A percentile compares a stretch with the other conserved stretches of the same genome.
Evolutionary conservation across 2,797 vertebrate genomes (phyloP).

Genomic region (Chrosomus eos): DNA sequence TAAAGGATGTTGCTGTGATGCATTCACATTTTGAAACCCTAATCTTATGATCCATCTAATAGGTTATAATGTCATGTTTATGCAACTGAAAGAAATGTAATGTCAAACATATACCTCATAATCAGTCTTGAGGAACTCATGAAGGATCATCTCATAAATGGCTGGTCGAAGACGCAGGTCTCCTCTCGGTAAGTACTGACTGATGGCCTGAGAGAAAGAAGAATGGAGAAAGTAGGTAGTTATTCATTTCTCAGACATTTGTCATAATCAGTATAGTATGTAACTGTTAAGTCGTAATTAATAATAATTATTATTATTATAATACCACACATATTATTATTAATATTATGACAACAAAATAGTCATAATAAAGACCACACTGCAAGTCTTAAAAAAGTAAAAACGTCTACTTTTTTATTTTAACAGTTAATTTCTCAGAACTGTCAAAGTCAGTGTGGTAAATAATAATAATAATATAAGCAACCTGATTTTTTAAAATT

Average conservation of each 20-base stretch:
- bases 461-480: not conserved
- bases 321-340: not conserved
- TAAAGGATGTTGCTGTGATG: not conserved
- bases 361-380: not conserved
- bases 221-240: not conserved
- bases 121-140: slow-evolving; percentile 96
- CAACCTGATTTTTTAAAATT: not conserved
- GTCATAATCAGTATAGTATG: not conserved
- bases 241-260: not conserved
- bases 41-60: not conserved
- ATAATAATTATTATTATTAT: no score
- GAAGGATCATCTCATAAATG: slow-evolving; percentile 98
- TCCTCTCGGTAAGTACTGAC: slow-evolving; percentile 93
- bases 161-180: slow-evolving; percentile 93
- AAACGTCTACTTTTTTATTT: not conserved
- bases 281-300: not conserved
- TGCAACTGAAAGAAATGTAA: not conserved
- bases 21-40: not conserved
- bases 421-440: not conserved
- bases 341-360: not conserved
- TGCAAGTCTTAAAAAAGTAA: not conserved
- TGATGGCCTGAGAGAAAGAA: slow-evolving; percentile 86
- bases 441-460: not conserved
- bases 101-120: slow-evolving; percentile 83
- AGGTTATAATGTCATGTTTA: not conserved